Conservation (phyloP, 2,888 invertebrate species). For the Liodrosophila aerea region DNA sequence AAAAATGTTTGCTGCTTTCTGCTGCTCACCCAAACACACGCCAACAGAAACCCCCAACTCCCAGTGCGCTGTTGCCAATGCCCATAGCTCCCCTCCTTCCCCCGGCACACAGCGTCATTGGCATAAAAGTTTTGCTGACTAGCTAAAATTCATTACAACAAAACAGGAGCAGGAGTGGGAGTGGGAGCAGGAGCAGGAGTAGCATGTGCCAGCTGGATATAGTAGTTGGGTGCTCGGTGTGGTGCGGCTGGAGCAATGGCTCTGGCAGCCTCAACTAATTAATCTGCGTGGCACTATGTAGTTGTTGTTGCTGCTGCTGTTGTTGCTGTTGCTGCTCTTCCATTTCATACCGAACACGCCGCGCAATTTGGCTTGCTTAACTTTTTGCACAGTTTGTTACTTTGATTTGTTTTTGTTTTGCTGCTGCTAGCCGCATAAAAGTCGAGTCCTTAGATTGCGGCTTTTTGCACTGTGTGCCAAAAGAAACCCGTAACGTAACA, state of each 20-base stretch:
- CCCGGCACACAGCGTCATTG: constrained; percentile 44
- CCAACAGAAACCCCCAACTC: constrained; percentile 7
- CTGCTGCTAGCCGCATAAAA: constrained; percentile 57
- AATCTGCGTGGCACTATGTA: constrained; percentile 68
- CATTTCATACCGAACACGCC: constrained; percentile 28
- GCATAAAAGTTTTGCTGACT: constrained; percentile 79
- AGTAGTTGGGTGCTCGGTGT: constrained; percentile 39
- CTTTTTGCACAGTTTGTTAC: constrained; percentile 75
- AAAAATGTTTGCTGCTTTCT: constrained; percentile 46
- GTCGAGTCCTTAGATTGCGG: constrained; percentile 76
- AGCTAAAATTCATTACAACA: constrained; percentile 80
- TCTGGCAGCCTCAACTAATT: constrained; percentile 78
- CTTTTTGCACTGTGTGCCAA: constrained; percentile 53
- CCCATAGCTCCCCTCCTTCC: constrained; percentile 10
- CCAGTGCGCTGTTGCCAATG: neutral
- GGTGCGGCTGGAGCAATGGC: constrained; percentile 21
- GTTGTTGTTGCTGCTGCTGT: constrained; percentile 7
- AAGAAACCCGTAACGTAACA: constrained; percentile 12
- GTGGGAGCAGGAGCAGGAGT: constrained; percentile 33
- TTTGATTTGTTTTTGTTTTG: constrained; percentile 75
- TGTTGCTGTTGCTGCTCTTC: constrained; percentile 14
- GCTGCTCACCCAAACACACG: constrained; percentile 8
- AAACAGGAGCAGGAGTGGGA: constrained; percentile 40
- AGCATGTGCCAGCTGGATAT: constrained; percentile 46
- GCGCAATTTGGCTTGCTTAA: constrained; percentile 75